Conservation (phyloP, 2,888 invertebrate genomes). For the Julus scandinavius region DNA sequence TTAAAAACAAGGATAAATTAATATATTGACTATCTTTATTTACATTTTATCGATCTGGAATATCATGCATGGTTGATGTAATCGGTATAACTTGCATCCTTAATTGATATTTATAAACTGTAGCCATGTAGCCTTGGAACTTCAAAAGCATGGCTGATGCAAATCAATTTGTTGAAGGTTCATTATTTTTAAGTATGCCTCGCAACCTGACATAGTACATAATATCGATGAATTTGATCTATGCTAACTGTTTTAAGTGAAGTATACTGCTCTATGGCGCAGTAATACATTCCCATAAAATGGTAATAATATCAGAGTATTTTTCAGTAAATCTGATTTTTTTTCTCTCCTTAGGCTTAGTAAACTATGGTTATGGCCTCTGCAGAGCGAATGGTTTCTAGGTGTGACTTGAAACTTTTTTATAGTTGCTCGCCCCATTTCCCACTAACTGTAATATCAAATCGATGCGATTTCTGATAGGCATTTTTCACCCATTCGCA, state of each 20-base stretch:
- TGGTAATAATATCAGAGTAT: not conserved
- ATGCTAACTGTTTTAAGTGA: not conserved
- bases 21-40: not conserved
- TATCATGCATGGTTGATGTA: not conserved
- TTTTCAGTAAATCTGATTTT: conserved; percentile 8
- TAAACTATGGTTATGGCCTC: conserved; percentile 8
- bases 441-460: not conserved
- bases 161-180: not conserved
- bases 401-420: conserved; percentile 38
- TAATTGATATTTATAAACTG: not conserved
- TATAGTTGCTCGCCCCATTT: conserved; percentile 23
- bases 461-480: conserved; percentile 23
- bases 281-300: not conserved
- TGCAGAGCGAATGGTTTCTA: conserved; percentile 10
- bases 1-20: not conserved
- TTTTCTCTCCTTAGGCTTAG: not conserved
- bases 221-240: not conserved
- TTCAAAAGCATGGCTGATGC: not conserved
- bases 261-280: not conserved
- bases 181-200: not conserved
- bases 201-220: not conserved
- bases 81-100: not conserved
- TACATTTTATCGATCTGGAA: not conserved
- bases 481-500: conserved; percentile 38
- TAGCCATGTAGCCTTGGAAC: not conserved